Conservation (phyloP, 2,888 invertebrate genomes). For the Phaedon cochleariae region DNA sequence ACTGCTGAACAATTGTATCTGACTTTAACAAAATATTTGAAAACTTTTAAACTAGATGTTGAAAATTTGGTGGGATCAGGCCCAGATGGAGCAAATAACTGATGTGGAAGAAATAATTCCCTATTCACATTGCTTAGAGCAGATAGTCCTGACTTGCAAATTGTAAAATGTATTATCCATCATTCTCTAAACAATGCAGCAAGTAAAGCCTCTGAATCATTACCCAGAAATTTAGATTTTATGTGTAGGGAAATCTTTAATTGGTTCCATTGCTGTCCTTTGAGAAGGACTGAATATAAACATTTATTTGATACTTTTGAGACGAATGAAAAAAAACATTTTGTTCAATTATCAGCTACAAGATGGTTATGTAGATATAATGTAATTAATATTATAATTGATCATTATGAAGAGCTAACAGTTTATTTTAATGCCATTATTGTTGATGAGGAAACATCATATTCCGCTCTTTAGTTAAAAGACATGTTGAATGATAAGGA, state of each 20-base stretch:
- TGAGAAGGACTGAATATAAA: not conserved
- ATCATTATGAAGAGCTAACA: too few relatives aligned
- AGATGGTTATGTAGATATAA: conserved; percentile 4
- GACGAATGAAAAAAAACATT: not conserved
- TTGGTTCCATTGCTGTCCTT: conserved; percentile 17
- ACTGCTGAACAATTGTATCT: conserved; percentile 12
- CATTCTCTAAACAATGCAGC: conserved; percentile 24
- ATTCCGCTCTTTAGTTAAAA: too few relatives aligned
- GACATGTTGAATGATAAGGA: not conserved
- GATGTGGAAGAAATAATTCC: conserved; percentile 20
- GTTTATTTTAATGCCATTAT: too few relatives aligned
- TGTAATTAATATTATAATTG: not conserved
- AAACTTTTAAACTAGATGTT: conserved; percentile 16
- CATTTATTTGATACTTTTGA: not conserved
- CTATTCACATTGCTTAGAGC: conserved; percentile 19
- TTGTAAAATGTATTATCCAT: conserved; percentile 28
- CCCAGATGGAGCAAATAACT: conserved; percentile 2
- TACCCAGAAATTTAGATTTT: conserved; percentile 26
- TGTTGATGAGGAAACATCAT: too few relatives aligned
- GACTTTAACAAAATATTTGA: conserved; percentile 18
- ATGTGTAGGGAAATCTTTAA: conserved; percentile 2
- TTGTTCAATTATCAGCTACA: conserved; percentile 5
- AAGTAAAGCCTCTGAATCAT: conserved; percentile 12
- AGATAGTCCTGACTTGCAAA: conserved; percentile 1
- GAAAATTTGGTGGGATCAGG: conserved; percentile 17